These are phyloP conservation scores for Melanostoma mellinum DNA, from an alignment of 2,888 invertebrate genomes.

Conservation along the genomic window DNA sequence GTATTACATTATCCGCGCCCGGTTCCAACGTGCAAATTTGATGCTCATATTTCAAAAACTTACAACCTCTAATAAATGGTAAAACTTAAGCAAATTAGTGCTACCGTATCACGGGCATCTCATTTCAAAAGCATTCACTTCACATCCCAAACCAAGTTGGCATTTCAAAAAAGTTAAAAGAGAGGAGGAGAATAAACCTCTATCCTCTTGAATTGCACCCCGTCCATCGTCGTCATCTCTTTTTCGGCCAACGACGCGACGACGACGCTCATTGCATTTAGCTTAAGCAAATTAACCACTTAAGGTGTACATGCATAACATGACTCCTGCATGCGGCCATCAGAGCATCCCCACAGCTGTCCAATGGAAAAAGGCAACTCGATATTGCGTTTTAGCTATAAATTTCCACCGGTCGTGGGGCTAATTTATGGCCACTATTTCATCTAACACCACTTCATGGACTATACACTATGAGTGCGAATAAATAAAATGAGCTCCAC, in stretches of 20 bases:
- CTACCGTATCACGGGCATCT: constrained; percentile 55
- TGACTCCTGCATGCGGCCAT: constrained; percentile 54
- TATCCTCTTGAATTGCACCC: not conserved
- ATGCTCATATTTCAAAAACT: constrained; percentile 57
- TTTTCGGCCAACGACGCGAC: not conserved
- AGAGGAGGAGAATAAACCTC: no score
- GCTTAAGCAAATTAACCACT: constrained; percentile 71
- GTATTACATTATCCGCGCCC: constrained; percentile 5
- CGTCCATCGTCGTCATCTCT: not conserved
- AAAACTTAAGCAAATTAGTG: constrained; percentile 67
- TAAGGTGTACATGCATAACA: constrained; percentile 70
- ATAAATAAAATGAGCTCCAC: constrained; percentile 69
- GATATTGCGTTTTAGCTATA: constrained; percentile 60
- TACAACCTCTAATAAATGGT: constrained; percentile 64
- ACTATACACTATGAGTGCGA: constrained; percentile 65
- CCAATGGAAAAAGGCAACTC: constrained; percentile 39
- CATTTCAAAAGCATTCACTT: constrained; percentile 17
- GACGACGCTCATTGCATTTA: constrained; percentile 40
- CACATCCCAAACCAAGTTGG: not conserved
- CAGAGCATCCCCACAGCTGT: constrained; percentile 27
- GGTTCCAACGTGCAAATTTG: constrained; percentile 51
- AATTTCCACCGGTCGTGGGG: constrained; percentile 46
- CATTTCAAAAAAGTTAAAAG: not conserved
- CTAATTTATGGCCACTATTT: constrained; percentile 71
- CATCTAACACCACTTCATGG: constrained; percentile 69